A percentile compares a stretch with the other conserved stretches of the same genome.
phyloP scores from a whole-genome alignment of 2,888 invertebrate genomes.

The Zootermopsis nevadensis region DNA sequence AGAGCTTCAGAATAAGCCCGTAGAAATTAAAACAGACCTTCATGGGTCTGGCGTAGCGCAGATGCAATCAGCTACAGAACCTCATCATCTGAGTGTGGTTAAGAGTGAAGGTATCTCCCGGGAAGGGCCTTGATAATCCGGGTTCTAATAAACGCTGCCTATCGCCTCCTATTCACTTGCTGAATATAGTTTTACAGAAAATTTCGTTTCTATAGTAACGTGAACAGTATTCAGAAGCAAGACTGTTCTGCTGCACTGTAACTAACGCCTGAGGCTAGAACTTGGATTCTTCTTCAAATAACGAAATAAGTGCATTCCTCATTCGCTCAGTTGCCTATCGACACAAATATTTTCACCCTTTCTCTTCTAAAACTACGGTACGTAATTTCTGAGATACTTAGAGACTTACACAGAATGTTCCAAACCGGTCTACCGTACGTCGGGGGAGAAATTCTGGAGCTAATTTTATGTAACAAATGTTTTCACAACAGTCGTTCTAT shows the following conservation, averaged over 20 bases:
- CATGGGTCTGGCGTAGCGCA: not conserved
- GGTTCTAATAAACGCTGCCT: not conserved
- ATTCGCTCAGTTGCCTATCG: too few relatives aligned
- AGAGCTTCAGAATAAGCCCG: not conserved
- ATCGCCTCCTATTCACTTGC: not conserved
- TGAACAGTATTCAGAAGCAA: not conserved
- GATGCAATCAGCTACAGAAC: not conserved
- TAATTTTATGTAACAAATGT: too few relatives aligned
- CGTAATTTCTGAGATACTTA: too few relatives aligned
- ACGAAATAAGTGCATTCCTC: too few relatives aligned
- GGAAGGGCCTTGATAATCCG: not conserved
- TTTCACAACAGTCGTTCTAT: too few relatives aligned
- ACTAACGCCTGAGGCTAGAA: too few relatives aligned
- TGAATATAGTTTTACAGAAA: not conserved
- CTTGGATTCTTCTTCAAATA: too few relatives aligned
- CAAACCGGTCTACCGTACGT: too few relatives aligned
- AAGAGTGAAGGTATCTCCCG: not conserved
- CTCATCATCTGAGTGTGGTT: slow-evolving; percentile 7
- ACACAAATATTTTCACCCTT: too few relatives aligned
- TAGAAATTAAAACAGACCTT: slow-evolving; percentile 6
- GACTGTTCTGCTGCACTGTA: not conserved
- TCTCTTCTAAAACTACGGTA: too few relatives aligned
- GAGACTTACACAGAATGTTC: too few relatives aligned
- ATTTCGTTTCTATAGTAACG: not conserved
- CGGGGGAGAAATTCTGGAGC: too few relatives aligned